These are phyloP conservation scores for Camponotus pennsylvanicus DNA, from an alignment of 1,140 invertebrate species.

Conservation along the genomic window DNA sequence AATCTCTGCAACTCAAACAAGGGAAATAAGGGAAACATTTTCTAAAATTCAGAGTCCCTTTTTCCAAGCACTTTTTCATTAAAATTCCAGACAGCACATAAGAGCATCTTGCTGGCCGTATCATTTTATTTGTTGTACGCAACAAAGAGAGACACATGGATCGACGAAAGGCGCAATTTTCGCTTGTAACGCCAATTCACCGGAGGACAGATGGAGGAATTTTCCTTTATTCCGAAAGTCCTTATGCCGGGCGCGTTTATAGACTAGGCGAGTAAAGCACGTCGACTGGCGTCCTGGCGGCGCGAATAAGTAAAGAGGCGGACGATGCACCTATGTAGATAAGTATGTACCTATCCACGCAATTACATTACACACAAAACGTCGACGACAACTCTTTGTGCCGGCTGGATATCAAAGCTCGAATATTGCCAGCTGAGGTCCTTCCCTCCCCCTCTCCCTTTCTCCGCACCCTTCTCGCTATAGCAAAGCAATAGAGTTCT, in stretches of 20 bases:
- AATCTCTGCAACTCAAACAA: neutral
- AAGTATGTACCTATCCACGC: conserved; percentile 66
- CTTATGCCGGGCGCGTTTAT: conserved; percentile 35
- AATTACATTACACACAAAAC: conserved; percentile 70
- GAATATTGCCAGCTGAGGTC: conserved; percentile 23
- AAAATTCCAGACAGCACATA: conserved; percentile 54
- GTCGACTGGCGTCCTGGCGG: conserved; percentile 38
- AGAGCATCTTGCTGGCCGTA: conserved; percentile 37
- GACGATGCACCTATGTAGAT: conserved; percentile 52
- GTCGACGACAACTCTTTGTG: conserved; percentile 71
- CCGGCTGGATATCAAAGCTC: conserved; percentile 72
- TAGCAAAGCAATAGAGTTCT: conserved; percentile 69
- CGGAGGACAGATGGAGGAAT: conserved; percentile 30
- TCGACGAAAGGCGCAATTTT: conserved; percentile 46
- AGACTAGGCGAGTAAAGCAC: conserved; percentile 32
- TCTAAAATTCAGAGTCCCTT: conserved; percentile 26
- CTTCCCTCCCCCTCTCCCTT: neutral
- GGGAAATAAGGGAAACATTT: conserved; percentile 39
- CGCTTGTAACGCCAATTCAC: conserved; percentile 22
- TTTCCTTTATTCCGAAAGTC: conserved; percentile 50
- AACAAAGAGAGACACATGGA: conserved; percentile 62
- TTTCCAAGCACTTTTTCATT: conserved; percentile 63
- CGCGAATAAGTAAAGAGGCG: conserved; percentile 59
- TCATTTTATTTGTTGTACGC: conserved; percentile 43
- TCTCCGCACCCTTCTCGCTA: neutral